Base-by-base conservation (phyloP, 1,140 invertebrate species). In the Atopsyche davidsoni region DNA sequence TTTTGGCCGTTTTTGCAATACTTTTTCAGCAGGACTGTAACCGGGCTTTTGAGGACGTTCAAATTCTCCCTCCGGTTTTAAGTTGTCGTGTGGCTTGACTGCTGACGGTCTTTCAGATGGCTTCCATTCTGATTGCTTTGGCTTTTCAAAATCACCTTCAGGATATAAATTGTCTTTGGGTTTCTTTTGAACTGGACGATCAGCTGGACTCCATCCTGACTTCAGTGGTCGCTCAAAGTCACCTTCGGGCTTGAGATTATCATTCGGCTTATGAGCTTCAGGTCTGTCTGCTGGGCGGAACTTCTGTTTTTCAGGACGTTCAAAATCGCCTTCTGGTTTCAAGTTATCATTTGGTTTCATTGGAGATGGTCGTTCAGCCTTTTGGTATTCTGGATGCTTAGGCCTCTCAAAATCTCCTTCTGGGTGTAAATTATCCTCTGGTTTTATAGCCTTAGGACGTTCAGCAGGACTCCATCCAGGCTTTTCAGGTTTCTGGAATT, bases 1-100 rank as follows among this genome's bases (percentile, higher is more conserved):
- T 48, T 74, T 62, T 1, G 75, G 79, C 48, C 71, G 75, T 43
- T 69, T 77, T 31, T 73, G 75, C 28, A 65, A 62, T 23, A 69
- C 71, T 42, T 75, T 64, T 56, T 84, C 82, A 0, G 73, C 80
- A 14, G 69, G 72, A 18, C 57, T 57, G 58, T 64, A 75, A 43
- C 63, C 59, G 1, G 68, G 67, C 50, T 72, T 70, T 24, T 75
- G 70, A 1, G 71, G 75, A 13, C 58, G 57, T 53, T 77, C 75
- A 60, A 80, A 86, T 62, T 82, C 78, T n/a, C 84, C 83, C 62
- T 85, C 83, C 6, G 81, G 75, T 4, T 64, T 63, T 1, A 86
- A 59, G 62, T 86, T 81, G 41, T 76, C 73, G 16, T 67, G 58
- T 38, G 67, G 73, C 48, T 65, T 70, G 22, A 62, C 66, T 18